Percentiles rank a stretch among this genome's conserved stretches.
These are phyloP conservation scores for Hassar affinis DNA, from an alignment of 2,113 vertebrate species.

Conservation along the genomic window DNA sequence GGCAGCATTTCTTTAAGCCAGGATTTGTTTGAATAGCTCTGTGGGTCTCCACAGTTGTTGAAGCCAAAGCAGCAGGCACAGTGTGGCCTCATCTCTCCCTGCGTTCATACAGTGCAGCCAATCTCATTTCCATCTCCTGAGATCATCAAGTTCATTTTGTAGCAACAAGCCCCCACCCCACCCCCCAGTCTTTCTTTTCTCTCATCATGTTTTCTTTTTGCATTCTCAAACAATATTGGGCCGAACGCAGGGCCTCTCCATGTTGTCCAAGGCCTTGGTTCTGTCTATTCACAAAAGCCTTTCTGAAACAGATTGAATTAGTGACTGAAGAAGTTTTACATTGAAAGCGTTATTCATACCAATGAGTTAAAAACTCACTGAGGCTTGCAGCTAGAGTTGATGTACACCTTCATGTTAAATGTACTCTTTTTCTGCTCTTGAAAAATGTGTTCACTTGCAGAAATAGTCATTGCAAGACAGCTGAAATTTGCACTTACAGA, in stretches of 20 bases:
- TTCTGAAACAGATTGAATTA: constrained; percentile 75
- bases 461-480: not conserved
- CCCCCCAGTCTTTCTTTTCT: constrained; percentile 43
- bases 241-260: constrained; percentile 75
- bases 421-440: not conserved
- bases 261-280: constrained; percentile 71
- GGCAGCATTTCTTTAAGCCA: constrained; percentile 67
- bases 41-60: constrained; percentile 78
- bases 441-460: not conserved
- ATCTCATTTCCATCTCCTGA: constrained; percentile 77
- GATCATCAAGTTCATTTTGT: constrained; percentile 81
- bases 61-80: constrained; percentile 75
- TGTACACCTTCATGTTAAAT: constrained; percentile 23
- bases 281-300: constrained; percentile 72
- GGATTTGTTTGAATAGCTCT: constrained; percentile 75
- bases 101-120: constrained; percentile 78
- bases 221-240: constrained; percentile 74
- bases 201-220: constrained; percentile 55
- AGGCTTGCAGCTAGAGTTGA: not conserved
- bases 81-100: constrained; percentile 60
- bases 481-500: not conserved
- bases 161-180: constrained; percentile 10
- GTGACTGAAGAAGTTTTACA: constrained; percentile 60
- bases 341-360: constrained; percentile 70
- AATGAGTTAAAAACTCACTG: constrained; percentile 74